A percentile compares a stretch with the other conserved stretches of the same genome.
Evolutionary conservation across 2,797 vertebrate genomes (phyloP).

Genomic region (Sparus aurata): DNA sequence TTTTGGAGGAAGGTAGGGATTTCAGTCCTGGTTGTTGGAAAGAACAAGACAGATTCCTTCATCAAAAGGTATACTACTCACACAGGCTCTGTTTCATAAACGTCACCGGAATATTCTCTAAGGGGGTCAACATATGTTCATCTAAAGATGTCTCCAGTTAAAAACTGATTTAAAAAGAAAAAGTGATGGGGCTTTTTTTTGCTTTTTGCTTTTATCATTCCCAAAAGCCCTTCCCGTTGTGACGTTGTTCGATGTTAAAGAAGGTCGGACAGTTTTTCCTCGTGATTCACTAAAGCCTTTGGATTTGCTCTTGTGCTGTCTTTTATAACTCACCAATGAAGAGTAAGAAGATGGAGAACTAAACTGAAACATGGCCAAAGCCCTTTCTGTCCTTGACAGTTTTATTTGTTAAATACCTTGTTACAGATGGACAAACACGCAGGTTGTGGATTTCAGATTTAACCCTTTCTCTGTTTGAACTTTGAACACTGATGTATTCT

Average conservation of each 20-base stretch:
- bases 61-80: constrained; percentile 11
- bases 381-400: constrained; percentile 24
- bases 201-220: constrained; percentile 46
- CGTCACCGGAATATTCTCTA: constrained; percentile 19
- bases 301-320: constrained; percentile 48
- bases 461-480: background rate
- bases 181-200: constrained; percentile 1
- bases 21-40: constrained; percentile 16
- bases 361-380: constrained; percentile 30
- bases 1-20: background rate
- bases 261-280: constrained; percentile 47
- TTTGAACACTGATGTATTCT: background rate
- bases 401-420: constrained; percentile 35
- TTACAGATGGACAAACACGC: constrained; percentile 13
- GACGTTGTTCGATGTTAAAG: constrained; percentile 54
- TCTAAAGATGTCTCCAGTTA: constrained; percentile 14
- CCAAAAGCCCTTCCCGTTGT: constrained; percentile 59
- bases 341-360: background rate
- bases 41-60: constrained; percentile 19
- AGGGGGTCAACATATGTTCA: constrained; percentile 6
- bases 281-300: constrained; percentile 72
- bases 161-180: constrained; percentile 38
- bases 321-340: constrained; percentile 39
- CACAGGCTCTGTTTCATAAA: constrained; percentile 21
- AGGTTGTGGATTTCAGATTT: no score